Evolutionary conservation across 1,140 invertebrate genomes (phyloP).

Genomic region (Drosophila elegans): DNA sequence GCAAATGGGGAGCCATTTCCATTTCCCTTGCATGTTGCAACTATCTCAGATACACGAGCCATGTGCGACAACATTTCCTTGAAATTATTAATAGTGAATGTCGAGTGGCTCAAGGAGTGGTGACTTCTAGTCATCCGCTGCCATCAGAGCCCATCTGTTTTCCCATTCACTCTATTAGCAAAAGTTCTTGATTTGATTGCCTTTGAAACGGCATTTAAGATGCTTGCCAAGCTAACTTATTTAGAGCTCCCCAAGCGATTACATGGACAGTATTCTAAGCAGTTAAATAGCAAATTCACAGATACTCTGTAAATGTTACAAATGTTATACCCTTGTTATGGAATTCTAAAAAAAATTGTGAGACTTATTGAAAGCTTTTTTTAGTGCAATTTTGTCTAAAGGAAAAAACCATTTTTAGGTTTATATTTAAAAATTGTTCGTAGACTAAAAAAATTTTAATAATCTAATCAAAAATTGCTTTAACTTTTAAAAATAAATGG

Average conservation of each 20-base stretch:
- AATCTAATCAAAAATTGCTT: too few species aligned
- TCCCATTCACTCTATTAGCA: conserved; percentile 22
- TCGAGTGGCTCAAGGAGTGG: neutral
- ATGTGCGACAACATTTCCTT: conserved; percentile 4
- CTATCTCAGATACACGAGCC: conserved; percentile 3
- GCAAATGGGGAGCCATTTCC: conserved; percentile 26
- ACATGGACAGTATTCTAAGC: neutral
- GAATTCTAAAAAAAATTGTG: too few species aligned
- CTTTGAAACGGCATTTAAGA: conserved; percentile 46
- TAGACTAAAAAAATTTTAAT: too few species aligned
- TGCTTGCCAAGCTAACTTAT: conserved; percentile 25
- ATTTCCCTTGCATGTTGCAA: conserved; percentile 22
- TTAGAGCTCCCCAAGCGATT: conserved; percentile 22
- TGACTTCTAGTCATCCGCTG: conserved; percentile 1
- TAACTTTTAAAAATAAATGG: too few species aligned
- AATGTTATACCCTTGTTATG: too few species aligned
- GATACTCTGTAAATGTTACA: conserved; percentile 1
- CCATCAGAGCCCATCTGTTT: conserved; percentile 3
- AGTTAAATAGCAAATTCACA: neutral
- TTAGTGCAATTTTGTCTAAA: too few species aligned
- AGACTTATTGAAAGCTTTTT: too few species aligned
- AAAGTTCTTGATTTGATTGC: conserved; percentile 47
- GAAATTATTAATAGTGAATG: conserved; percentile 8
- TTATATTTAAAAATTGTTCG: too few species aligned
- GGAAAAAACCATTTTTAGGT: too few species aligned